phyloP scores from a whole-genome alignment of 2,797 vertebrate genomes.

The Orestias chungarensis region DNA sequence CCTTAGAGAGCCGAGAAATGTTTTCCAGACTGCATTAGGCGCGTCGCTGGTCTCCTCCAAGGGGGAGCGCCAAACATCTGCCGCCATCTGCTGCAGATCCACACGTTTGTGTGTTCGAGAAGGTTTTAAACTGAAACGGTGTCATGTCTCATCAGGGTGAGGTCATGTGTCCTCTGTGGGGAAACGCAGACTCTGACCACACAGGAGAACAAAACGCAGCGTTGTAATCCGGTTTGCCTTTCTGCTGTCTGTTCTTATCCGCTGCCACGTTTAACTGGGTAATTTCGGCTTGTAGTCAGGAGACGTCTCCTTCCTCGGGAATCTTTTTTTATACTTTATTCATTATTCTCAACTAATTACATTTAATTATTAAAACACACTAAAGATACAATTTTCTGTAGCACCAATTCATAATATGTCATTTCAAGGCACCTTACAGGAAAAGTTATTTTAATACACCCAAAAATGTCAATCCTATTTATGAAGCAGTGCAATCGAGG shows the following conservation, averaged over 20 bases:
- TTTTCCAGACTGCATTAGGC: slow-evolving; percentile 51
- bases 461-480: too few species aligned
- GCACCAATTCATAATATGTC: too few species aligned
- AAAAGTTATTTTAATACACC: too few species aligned
- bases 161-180: slow-evolving; percentile 43
- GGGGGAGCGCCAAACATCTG: slow-evolving; percentile 66
- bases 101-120: slow-evolving; percentile 40
- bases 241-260: background rate
- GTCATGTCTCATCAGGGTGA: slow-evolving; percentile 57
- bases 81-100: slow-evolving; percentile 61
- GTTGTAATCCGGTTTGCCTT: background rate
- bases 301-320: background rate
- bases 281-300: background rate
- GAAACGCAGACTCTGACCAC: slow-evolving; percentile 9
- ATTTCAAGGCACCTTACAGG: too few species aligned
- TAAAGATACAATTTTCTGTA: too few species aligned
- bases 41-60: slow-evolving; percentile 52
- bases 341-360: too few species aligned
- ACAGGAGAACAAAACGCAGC: background rate
- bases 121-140: slow-evolving; percentile 1
- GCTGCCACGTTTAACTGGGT: background rate
- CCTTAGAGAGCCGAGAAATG: slow-evolving; percentile 55
- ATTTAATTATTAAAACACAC: too few species aligned
- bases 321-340: background rate
- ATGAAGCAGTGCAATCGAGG: too few species aligned